Evolutionary conservation across 1,140 invertebrate species (phyloP), one percentile per base, ranked within the genome.

Genomic region (Lordiphosa collinella): DNA sequence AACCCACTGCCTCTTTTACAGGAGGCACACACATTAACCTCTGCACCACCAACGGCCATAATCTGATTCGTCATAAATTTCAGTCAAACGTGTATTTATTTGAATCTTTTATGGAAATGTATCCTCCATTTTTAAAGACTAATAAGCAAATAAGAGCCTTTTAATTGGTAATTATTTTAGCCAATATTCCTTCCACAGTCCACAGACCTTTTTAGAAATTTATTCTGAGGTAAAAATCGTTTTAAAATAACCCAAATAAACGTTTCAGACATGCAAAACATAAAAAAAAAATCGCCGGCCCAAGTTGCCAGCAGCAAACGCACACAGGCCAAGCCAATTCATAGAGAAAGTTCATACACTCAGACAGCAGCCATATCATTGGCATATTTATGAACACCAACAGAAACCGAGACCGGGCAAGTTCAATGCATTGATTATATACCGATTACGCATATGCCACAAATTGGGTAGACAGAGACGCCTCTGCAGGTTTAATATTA

Each of bases 391-490:
- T 70, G 65, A 43, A 47, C 29, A 12, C 25, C 14, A 36, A 44
- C 38, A 35, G 52, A 32, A 51, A 40, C n/a, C 11, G 16, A 31
- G 43, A 37, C 46, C 2, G 13, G n/a, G 13, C 7, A 37, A 46
- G 70, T 80, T 80, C 61, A 80, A 67, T 75, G 76, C 62, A 72
- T 84, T 76, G 61, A 68, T 68, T 68, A 60, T 67, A 46, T 54
- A 47, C 16, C 43, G 37, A 82, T 68, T 68, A 56, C 57, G 48
- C 44, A 56, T 65, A 74, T 65, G 57, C 40, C 53, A 34, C 53
- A 54, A 47, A 37, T 47, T 38, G 50, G 63, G 11, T 18, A 3
- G 12, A 32, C 29, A 29, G 22, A 59, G 38, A 34, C 48, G 6
- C 49, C 22, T 49, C 35, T 37, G 11, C 12, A 32, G 47, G 49